phyloP scores from a whole-genome alignment of 2,888 invertebrate species.

The Eupeodes luniger region DNA sequence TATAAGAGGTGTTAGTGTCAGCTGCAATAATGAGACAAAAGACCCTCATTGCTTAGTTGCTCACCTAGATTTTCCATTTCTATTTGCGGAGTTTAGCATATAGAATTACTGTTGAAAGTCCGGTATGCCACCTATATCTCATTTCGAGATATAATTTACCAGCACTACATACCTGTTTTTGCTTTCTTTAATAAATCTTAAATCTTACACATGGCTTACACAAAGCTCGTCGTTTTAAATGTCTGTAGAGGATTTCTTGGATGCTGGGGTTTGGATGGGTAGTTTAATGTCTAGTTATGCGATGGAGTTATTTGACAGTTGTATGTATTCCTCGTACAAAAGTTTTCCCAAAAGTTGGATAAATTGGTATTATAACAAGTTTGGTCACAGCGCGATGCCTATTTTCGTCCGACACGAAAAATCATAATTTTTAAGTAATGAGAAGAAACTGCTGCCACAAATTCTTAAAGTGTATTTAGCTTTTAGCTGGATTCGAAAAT shows the following conservation, averaged over 20 bases:
- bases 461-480: not conserved
- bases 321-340: too few species aligned
- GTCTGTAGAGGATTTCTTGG: too few species aligned
- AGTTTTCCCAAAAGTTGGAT: too few species aligned
- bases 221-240: too few species aligned
- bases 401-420: too few species aligned
- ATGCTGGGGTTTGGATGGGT: too few species aligned
- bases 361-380: too few species aligned
- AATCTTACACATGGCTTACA: not conserved
- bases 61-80: conserved; percentile 66
- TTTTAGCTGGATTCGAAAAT: not conserved
- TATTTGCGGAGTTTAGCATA: conserved; percentile 54
- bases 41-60: conserved; percentile 26
- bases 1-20: conserved; percentile 22
- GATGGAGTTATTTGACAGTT: too few species aligned
- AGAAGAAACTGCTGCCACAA: not conserved
- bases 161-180: conserved; percentile 11
- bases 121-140: conserved; percentile 42
- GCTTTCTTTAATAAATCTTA: conserved; percentile 7
- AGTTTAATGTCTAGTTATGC: too few species aligned
- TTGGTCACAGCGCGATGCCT: too few species aligned
- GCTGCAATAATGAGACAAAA: conserved; percentile 24
- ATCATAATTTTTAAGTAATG: too few species aligned
- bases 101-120: conserved; percentile 54
- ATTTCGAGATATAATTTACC: conserved; percentile 31